Conservation (phyloP, 2,797 vertebrate species). For the Darevskia mixta region DNA sequence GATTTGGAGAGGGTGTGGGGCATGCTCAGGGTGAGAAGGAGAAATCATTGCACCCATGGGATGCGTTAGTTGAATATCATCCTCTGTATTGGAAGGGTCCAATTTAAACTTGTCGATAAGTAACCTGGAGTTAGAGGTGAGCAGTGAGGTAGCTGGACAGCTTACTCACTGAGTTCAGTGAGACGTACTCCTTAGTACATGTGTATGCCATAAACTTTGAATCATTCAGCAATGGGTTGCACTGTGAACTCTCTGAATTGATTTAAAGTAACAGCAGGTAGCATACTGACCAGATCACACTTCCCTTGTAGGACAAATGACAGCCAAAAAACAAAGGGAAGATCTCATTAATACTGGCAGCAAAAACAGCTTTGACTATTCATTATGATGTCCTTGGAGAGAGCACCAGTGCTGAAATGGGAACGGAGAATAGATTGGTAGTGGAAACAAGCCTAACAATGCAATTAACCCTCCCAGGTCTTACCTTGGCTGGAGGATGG, state of each 20-base stretch:
- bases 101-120: background rate
- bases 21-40: too few species aligned
- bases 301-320: slow-evolving; percentile 94
- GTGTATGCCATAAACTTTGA: too few species aligned
- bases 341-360: slow-evolving; percentile 97
- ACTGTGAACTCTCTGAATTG: too few species aligned
- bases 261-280: too few species aligned
- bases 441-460: background rate
- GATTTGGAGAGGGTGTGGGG: too few species aligned
- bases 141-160: background rate
- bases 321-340: slow-evolving; percentile 98
- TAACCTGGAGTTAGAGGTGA: background rate
- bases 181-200: too few species aligned
- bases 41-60: too few species aligned
- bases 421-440: slow-evolving; percentile 88
- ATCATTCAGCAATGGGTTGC: too few species aligned
- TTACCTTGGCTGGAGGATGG: background rate
- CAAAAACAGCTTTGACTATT: slow-evolving; percentile 92
- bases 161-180: too few species aligned
- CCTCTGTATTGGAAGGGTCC: too few species aligned
- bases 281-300: slow-evolving; percentile 82
- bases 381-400: slow-evolving; percentile 96
- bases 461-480: background rate
- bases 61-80: too few species aligned
- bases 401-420: slow-evolving; percentile 92